Base-by-base conservation (phyloP, 2,797 vertebrate genomes). In the Sebastes nivosus region DNA sequence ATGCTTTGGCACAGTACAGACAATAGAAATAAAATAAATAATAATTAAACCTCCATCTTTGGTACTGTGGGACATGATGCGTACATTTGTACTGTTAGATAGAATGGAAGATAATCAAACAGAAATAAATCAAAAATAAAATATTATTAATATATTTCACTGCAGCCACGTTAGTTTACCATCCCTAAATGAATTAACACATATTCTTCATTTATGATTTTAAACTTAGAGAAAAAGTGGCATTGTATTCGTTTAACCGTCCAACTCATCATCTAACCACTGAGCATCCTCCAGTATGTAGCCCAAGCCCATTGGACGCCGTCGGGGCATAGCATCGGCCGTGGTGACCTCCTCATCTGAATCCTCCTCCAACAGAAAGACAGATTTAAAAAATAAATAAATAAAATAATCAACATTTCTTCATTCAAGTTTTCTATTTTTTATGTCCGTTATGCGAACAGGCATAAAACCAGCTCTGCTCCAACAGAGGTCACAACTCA, bases 271-370 rank as follows among this genome's bases (percentile, higher is more conserved):
- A 2, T 93, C 92, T n/a, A 94, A 84, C 90, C 90, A 92, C 32
- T 92, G 86, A 68, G 88, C 84, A 73, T 92, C 90, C 72, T 92
- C 90, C 4, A 93, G 88, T 8, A 92, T 81, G 87, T 93, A 94
- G 24, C 92, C 87, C 72, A 94, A 67, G 18, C 88, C 88, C 77
- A 90, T 58, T 69, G 87, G 85, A 12, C 60, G 80, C 0, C 69
- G 61, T 38, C n/a, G 55, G 63, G 74, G 5, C 67, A 18, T 32
- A 13, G 24, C 1, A 27, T 0, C 0, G 3, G 0, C 59, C 46
- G 32, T 0, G 1, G 2, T 2, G 2, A 3, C 2, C 9, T 63
- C 32, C 1, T 67, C 25, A 0, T 66, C 29, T 38, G 63, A 14
- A 6, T 78, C 72, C 0, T 79, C 82, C 1, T 81, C 64, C 10